Evolutionary conservation across 92 coral and sea anemone genomes (phyloP).

Genomic region (Porites divaricata): DNA sequence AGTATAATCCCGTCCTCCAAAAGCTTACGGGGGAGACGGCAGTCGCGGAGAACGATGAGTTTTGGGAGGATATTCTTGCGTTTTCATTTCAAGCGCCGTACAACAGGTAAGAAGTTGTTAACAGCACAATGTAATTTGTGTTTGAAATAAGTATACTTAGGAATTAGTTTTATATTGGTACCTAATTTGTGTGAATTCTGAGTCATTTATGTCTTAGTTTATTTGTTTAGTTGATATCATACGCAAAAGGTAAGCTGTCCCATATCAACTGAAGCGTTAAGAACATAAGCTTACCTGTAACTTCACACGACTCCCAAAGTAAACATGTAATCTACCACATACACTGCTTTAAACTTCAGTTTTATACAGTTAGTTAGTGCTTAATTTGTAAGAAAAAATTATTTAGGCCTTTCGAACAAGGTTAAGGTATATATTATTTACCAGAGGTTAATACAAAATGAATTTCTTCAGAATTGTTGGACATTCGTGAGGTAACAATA

Average conservation of each 20-base stretch:
- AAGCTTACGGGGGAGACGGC: slow-evolving; percentile 79
- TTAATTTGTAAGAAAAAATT: too few species aligned
- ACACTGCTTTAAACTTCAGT: background rate
- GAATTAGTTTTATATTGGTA: background rate
- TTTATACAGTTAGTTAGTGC: background rate
- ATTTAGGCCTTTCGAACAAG: too few species aligned
- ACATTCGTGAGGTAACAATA: too few species aligned
- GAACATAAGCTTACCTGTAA: background rate
- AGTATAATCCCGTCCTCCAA: slow-evolving; percentile 92
- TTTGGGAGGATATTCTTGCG: slow-evolving; percentile 92
- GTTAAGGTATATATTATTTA: too few species aligned
- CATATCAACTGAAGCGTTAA: background rate
- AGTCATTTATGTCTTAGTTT: background rate
- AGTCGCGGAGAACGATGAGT: slow-evolving; percentile 81
- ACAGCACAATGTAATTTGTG: background rate
- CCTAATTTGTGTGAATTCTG: background rate
- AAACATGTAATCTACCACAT: background rate
- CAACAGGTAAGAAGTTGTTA: slow-evolving; percentile 71
- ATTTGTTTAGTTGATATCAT: background rate
- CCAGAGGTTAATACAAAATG: too few species aligned
- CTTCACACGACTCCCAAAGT: background rate
- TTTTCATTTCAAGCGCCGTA: slow-evolving; percentile 91
- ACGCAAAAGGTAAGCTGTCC: background rate
- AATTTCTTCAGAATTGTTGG: too few species aligned
- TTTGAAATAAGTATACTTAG: background rate